Evolutionary conservation across 2,113 vertebrate genomes (phyloP).

Genomic region (Nycticryphes semicollaris): DNA sequence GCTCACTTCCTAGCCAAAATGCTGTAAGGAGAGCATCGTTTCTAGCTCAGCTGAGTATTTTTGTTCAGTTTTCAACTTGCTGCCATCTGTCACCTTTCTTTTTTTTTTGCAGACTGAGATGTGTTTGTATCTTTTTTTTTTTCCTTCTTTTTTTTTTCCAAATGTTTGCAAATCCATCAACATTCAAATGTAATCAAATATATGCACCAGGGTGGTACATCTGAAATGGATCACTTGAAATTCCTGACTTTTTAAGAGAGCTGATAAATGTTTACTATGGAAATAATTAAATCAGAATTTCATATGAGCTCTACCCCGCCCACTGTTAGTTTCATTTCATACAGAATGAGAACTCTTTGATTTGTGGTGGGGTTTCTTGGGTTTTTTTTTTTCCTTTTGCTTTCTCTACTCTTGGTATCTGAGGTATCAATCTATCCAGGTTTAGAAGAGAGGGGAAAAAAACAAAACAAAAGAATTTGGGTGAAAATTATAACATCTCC

Average conservation of each 20-base stretch:
- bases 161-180: slow-evolving; percentile 74
- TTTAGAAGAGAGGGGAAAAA: not conserved
- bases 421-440: slow-evolving; percentile 34
- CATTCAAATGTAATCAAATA: slow-evolving; percentile 70
- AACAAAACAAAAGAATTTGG: not conserved
- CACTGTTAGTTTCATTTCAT: slow-evolving; percentile 39
- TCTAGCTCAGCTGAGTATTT: not conserved
- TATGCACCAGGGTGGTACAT: slow-evolving; percentile 40
- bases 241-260: slow-evolving; percentile 62
- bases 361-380: not conserved
- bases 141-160: not conserved
- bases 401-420: slow-evolving; percentile 27
- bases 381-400: not conserved
- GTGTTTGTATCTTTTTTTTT: slow-evolving; percentile 4
- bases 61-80: slow-evolving; percentile 26
- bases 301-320: slow-evolving; percentile 31
- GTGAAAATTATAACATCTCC: not conserved
- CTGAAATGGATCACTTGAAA: slow-evolving; percentile 67
- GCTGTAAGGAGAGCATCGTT: slow-evolving; percentile 1
- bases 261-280: slow-evolving; percentile 63
- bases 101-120: slow-evolving; percentile 9
- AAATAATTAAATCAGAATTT: slow-evolving; percentile 74
- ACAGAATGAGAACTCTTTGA: not conserved
- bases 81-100: slow-evolving; percentile 59
- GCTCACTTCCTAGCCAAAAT: slow-evolving; percentile 9